Base-by-base conservation (phyloP, 2,113 vertebrate species). In the Pelusios castaneus region DNA sequence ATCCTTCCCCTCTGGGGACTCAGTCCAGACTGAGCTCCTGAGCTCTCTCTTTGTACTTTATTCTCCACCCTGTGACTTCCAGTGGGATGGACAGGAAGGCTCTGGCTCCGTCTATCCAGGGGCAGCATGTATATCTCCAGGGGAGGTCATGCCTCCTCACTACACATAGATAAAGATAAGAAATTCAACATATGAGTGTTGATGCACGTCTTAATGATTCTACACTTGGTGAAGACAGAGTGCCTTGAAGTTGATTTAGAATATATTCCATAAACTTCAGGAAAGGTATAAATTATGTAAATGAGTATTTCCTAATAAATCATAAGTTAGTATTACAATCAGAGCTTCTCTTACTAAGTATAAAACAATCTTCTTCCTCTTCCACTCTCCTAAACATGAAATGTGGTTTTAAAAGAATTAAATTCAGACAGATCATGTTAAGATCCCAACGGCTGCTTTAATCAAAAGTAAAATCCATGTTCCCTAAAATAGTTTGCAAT, bases 391-490 rank as follows among this genome's bases (percentile, higher is more conserved):
- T 16, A 1, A 29, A 41, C n/a, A 75, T 83, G 55, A 54, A 38
- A 76, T 21, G 2, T 5, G 92, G 25, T 8, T 83, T 92, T 84
- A 70, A 89, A 92, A 91, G 43, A 96, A 96, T 96, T 96, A 96
- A 92, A 96, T 95, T 93, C 86, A 92, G 80, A 90, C 31, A 5
- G 77, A 95, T 25, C 80, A 9, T 96, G 88, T 95, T 82, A 91
- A 91, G 83, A 93, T 92, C 77, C 85, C 89, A 85, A 25, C 56
- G 87, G 92, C 82, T 85, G 77, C 51, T 94, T 96, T 96, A 97
- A 97, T 95, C 75, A 95, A 92, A 93, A 96, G 27, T 80, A 95
- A 94, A 95, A 10, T 51, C 38, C 58, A 29, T 89, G 27, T 88
- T 93, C n/a, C 19, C 6, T 41, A 80, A 27, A 47, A 86, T 51